Conservation (phyloP, 2,113 vertebrate species). For the Pangasianodon gigas region DNA sequence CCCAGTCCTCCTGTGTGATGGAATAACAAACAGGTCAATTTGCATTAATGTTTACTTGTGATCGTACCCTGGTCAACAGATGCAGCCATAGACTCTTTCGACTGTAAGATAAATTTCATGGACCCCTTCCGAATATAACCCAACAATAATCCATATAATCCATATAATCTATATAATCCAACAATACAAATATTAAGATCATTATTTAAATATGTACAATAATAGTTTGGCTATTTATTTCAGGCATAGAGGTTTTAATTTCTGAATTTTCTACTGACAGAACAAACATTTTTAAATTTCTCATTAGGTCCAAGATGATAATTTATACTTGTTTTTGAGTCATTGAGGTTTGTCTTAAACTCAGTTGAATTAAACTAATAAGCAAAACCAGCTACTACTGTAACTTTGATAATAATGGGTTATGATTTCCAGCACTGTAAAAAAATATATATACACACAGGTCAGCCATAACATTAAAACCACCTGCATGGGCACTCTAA, state of each 20-base stretch:
- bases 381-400: neutral
- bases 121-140: neutral
- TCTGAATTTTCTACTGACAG: neutral
- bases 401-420: neutral
- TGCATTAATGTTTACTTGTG: neutral
- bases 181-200: neutral
- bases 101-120: neutral
- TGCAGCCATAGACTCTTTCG: neutral
- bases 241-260: neutral
- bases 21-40: neutral
- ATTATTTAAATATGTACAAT: neutral
- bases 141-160: neutral
- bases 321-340: neutral
- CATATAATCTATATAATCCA: neutral
- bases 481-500: no score
- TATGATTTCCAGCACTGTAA: no score
- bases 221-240: neutral
- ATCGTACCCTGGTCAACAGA: neutral
- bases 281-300: neutral
- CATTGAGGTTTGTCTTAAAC: neutral
- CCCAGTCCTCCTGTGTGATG: neutral
- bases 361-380: neutral
- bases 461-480: no score
- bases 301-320: neutral
- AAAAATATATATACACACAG: no score